A percentile compares a stretch with the other conserved stretches of the same genome.
Evolutionary conservation across 2,113 vertebrate species (phyloP).

Genomic region (Pheucticus melanocephalus): DNA sequence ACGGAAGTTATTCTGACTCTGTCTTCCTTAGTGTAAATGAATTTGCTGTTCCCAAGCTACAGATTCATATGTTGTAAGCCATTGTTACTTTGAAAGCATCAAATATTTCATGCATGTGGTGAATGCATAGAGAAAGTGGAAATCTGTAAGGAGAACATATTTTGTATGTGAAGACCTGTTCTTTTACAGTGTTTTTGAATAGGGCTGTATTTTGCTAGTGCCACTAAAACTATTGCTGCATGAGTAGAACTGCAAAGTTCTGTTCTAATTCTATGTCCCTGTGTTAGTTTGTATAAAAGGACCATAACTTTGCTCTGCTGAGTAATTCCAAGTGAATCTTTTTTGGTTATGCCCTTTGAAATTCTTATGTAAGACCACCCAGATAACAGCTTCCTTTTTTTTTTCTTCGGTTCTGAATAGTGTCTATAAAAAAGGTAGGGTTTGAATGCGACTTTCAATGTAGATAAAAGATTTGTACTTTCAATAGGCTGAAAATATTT

Average conservation of each 20-base stretch:
- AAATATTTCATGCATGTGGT: fast-evolving
- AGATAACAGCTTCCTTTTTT: neutral
- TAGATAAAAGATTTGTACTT: neutral
- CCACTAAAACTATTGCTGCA: neutral
- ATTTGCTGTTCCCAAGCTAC: neutral
- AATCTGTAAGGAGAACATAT: neutral
- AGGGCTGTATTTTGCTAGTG: neutral
- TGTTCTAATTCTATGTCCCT: neutral
- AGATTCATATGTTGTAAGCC: neutral
- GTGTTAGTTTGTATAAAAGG: neutral
- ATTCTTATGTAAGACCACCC: neutral
- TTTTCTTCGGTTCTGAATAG: neutral
- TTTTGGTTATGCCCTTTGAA: neutral
- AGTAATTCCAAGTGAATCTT: neutral
- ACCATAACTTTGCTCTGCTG: neutral
- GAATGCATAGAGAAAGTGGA: neutral
- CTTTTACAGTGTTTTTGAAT: neutral
- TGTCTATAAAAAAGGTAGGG: neutral
- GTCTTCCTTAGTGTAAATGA: neutral
- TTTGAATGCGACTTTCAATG: neutral
- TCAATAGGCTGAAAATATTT: constrained; percentile 95
- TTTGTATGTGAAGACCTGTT: neutral
- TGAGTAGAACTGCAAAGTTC: neutral
- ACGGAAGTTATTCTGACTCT: neutral
- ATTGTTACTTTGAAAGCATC: neutral